Base-by-base conservation (phyloP, 2,113 vertebrate species). In the Halichoerus grypus region DNA sequence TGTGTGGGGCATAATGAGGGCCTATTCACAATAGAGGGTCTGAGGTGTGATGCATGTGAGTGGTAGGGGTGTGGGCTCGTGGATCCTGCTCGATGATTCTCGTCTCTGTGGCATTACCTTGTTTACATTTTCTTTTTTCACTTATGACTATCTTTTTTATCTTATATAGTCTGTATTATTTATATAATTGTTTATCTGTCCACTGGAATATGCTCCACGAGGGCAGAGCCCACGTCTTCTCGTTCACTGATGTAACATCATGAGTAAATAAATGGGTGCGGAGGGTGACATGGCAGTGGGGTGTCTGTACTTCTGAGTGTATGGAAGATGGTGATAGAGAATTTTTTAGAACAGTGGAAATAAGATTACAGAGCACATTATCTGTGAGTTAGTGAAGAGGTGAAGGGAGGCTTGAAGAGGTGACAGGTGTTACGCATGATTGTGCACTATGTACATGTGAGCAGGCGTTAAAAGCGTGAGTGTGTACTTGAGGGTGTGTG, bases 31-130 rank as follows among this genome's bases (percentile, higher is more conserved):
- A 28, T 42, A 55, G 49, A 36, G 10, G 9, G 1, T 26, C 12
- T 14, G 12, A 24, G 15, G 9, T 49, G 3, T 22, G 3, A 39
- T 16, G 57, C 39, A 2, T 26, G 6, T 65, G 59, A 89, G 16
- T 26, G 2, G 22, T 16, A 22, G 31, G 26, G 12, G 36, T 19
- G 18, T 39, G 42, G 13, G 7, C 14, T 33, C 0, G 0, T 65
- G 42, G n/a, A 15, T 67, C 33, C 55, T 46, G 18, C 14, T 92
- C 28, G 13, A 1, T 11, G 9, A 39, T 61, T 65, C 39, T 67
- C 69, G n/a, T 82, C n/a, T 77, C 31, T 33, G 1, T 24, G 36
- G 65, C 19, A 7, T 82, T 46, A 33, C 28, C 4, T 39, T 95
- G 14, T 49, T 81, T 74, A 69, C n/a, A 55, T 18, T 26, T 71